A percentile compares a stretch with the other conserved stretches of the same genome.
Evolutionary conservation across 2,888 invertebrate genomes (phyloP).

Genomic region (Panopea generosa): DNA sequence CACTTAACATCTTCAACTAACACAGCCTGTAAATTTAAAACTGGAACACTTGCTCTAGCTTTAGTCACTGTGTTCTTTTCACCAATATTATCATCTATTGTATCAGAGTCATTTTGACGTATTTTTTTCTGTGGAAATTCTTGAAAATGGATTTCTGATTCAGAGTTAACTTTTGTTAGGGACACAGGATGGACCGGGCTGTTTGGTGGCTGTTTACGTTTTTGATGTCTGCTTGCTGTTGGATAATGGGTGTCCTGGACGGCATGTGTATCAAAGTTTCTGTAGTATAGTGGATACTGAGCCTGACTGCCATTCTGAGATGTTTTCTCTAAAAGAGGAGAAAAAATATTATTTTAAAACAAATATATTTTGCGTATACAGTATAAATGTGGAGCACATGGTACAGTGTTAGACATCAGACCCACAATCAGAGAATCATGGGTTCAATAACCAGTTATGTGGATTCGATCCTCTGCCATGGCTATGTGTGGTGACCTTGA

Average conservation of each 20-base stretch:
- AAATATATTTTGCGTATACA: no score
- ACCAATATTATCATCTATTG: no score
- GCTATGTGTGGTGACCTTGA: no score
- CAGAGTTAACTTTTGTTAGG: background rate
- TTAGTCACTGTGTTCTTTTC: no score
- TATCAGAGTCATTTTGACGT: background rate
- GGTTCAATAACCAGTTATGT: no score
- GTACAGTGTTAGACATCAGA: no score
- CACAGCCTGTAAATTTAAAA: slow-evolving; percentile 7
- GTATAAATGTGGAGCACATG: no score
- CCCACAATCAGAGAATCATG: no score
- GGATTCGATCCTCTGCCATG: no score
- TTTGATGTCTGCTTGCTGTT: background rate
- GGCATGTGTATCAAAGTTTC: slow-evolving; percentile 1
- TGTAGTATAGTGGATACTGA: slow-evolving; percentile 7
- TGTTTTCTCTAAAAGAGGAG: background rate
- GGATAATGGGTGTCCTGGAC: background rate
- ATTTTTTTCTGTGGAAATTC: background rate
- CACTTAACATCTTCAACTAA: slow-evolving; percentile 1
- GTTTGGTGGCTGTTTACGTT: background rate
- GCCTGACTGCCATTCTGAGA: background rate
- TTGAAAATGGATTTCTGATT: background rate
- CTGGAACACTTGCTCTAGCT: background rate
- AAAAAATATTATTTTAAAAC: no score
- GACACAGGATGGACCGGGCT: background rate